phyloP scores from a whole-genome alignment of 2,113 vertebrate genomes.

The Microcebus murinus region DNA sequence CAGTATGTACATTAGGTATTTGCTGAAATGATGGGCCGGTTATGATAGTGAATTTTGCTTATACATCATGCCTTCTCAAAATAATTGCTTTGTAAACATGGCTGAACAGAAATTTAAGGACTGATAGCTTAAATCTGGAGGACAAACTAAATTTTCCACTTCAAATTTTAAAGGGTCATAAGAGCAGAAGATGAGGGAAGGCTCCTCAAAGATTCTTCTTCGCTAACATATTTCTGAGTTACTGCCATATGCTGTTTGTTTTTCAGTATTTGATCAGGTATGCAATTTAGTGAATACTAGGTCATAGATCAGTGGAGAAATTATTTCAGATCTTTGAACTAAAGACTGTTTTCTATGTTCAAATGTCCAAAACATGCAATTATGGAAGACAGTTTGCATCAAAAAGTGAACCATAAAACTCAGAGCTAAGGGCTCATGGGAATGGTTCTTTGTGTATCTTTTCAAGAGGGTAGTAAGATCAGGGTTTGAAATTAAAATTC shows the following conservation, averaged over 20 bases:
- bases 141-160: background rate
- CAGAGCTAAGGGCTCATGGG: background rate
- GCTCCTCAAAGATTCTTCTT: background rate
- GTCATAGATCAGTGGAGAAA: background rate
- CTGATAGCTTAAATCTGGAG: background rate
- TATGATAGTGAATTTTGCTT: background rate
- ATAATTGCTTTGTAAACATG: background rate
- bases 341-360: conserved; percentile 57
- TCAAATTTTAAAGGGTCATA: background rate
- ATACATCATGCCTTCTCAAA: background rate
- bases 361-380: conserved; percentile 61
- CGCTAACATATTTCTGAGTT: background rate
- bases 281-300: background rate
- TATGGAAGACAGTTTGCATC: conserved; percentile 48
- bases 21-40: background rate
- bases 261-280: background rate
- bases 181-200: background rate
- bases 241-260: background rate
- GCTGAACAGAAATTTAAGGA: background rate
- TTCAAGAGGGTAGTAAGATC: background rate
- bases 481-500: conserved; percentile 28
- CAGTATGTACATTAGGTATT: background rate
- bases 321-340: conserved; percentile 48
- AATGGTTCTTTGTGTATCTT: background rate
- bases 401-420: conserved; percentile 11